Base-by-base conservation (phyloP, 2,113 vertebrate species). In the Emydura subglobosa region DNA sequence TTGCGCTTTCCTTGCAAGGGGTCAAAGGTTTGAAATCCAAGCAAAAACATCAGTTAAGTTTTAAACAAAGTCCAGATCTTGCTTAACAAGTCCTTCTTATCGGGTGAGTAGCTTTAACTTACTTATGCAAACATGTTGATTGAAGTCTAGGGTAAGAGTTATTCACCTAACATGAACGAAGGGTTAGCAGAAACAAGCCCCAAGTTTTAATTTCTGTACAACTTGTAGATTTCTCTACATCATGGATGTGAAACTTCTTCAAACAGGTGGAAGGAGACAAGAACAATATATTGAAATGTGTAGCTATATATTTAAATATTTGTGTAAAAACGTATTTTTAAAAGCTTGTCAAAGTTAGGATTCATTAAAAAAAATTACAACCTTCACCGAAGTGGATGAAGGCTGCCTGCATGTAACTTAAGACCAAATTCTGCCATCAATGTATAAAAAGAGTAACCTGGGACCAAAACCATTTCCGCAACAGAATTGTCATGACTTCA, bases 71-170 rank as follows among this genome's bases (percentile, higher is more conserved):
- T 6, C 24, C 25, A 78, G 12, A 47, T 47, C 74, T 78, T 25
- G 74, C 74, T 47, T 47, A 47, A 44, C 42, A 25, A n/a, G 24
- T 74, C 31, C 59, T 74, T 74, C 0, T 0, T 31, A 6, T 51
- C 5, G 0, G n/a, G 39, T 59, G 42, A 59, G 19, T 5, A 0
- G 1, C 16, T 34, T 81, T 81, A 57, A 5, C 31, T 57, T 29
- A 22, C 42, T 7, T 19, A 31, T 55, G 24, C 3, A 72, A 72
- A 34, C 49, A 1, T 34, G 9, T 7, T 13, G 59, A 11, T 4
- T 31, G 10, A 17, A 6, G 5, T 53, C 2, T 4, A 49, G 4
- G 4, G 8, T 2, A 0, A 1, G 2, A 10, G 10, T 44, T 81
- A 6, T 39, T 21, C 1, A 2, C 42, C 39, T 53, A 13, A 78